Conservation (phyloP, 1,140 invertebrate species). For the Lordiphosa clarofinis region DNA sequence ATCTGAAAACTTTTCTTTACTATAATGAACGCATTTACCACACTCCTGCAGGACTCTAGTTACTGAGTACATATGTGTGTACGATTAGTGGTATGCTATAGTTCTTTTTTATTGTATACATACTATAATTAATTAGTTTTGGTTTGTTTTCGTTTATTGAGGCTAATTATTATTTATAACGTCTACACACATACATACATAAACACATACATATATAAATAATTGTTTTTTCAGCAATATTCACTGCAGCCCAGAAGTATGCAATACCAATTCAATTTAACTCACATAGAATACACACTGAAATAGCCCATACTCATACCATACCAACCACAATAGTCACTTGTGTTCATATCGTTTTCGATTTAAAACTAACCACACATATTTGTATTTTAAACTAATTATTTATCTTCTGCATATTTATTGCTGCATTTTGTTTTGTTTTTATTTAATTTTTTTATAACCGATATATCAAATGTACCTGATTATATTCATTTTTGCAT, state of each 20-base stretch:
- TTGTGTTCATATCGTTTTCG: conserved; percentile 69
- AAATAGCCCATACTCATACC: conserved; percentile 55
- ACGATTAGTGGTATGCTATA: conserved; percentile 51
- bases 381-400: conserved; percentile 38
- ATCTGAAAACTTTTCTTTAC: too few relatives aligned
- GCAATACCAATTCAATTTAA: conserved; percentile 45
- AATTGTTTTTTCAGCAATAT: conserved; percentile 24
- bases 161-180: conserved; percentile 62
- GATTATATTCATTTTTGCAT: conserved; percentile 76
- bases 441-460: conserved; percentile 42
- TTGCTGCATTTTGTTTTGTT: conserved; percentile 69
- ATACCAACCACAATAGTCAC: conserved; percentile 65
- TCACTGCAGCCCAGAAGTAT: conserved; percentile 18
- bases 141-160: conserved; percentile 66
- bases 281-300: conserved; percentile 23
- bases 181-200: conserved; percentile 7
- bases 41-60: conserved; percentile 14
- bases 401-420: conserved; percentile 51
- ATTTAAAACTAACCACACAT: conserved; percentile 50
- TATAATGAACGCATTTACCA: neutral
- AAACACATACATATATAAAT: conserved; percentile 24
- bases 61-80: conserved; percentile 17
- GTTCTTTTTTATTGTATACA: conserved; percentile 24
- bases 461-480: conserved; percentile 78
- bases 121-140: conserved; percentile 46